These are phyloP conservation scores for Chiroxiphia lanceolata DNA, from an alignment of 2,797 vertebrate species.

Conservation along the genomic window DNA sequence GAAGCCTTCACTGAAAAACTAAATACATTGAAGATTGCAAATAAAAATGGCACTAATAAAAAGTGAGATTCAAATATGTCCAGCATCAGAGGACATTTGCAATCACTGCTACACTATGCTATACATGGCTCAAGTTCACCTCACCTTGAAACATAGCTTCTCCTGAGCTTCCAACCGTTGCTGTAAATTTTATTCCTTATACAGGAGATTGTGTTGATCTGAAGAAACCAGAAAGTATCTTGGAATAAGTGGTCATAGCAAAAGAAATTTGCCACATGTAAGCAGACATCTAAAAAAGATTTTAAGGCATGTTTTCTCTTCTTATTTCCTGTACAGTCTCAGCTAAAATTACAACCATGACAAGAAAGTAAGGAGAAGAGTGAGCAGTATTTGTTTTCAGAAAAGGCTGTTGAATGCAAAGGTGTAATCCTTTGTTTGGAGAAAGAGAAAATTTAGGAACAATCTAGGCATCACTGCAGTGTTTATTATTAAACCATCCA, in stretches of 20 bases:
- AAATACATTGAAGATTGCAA: background rate
- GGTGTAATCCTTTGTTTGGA: background rate
- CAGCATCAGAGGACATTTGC: background rate
- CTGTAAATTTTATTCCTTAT: background rate
- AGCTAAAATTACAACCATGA: background rate
- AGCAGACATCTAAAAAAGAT: background rate
- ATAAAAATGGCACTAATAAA: background rate
- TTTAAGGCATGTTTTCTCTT: background rate
- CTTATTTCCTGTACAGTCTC: background rate
- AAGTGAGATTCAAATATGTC: background rate
- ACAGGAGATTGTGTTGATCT: background rate
- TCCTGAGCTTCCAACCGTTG: background rate
- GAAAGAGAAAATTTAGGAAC: background rate
- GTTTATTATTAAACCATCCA: background rate
- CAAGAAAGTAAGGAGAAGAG: background rate
- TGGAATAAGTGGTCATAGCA: background rate
- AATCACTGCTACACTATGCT: background rate
- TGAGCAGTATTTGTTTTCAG: background rate
- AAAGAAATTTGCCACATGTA: background rate
- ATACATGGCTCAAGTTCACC: background rate
- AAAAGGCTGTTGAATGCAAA: background rate
- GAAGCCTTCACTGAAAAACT: background rate
- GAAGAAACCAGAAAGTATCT: background rate
- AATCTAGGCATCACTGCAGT: background rate
- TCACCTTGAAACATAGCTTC: background rate